Evolutionary conservation across 2,888 invertebrate species (phyloP), one percentile per base, ranked within the genome.

Genomic region (Byasa hedistus): DNA sequence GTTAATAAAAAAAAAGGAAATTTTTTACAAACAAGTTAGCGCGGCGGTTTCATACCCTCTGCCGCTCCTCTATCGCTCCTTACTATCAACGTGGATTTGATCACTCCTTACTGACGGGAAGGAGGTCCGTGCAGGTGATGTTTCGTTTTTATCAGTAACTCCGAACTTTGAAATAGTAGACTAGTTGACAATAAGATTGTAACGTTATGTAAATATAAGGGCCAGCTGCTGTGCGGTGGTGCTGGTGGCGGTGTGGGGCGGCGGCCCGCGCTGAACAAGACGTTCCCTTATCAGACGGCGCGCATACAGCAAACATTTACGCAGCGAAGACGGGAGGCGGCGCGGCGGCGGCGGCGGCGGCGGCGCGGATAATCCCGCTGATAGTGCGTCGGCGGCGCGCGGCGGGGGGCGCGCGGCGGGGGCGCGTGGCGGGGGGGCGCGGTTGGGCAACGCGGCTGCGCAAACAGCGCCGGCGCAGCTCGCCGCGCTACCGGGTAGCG

Each of bases 221-320:
- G n/a, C n/a, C n/a, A n/a, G n/a, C n/a, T n/a, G n/a, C n/a, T n/a
- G n/a, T n/a, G n/a, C n/a, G n/a, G n/a, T n/a, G n/a, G n/a, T n/a
- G n/a, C 60, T 57, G 56, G 52, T 44, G 24, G 24, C 17, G 39
- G 48, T 57, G 64, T 56, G 57, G 27, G 60, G 60, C 32, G 22
- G 21, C 32, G 32, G 57, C 64, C 52, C 60, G 52, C 60, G 64
- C 64, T 68, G 60, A 68, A 64, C 64, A 64, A 68, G 67, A 68
- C 64, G 52, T 68, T 32, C 64, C n/a, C 64, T 73, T 73, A 73
- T 73, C 73, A 69, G 70, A 64, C 64, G 67, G 44, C 69, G 68
- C 57, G 68, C 63, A 66, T 72, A 76, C 71, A 73, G 72, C 75
- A 77, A 82, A 83, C 80, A 82, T 80, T 81, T 80, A 80, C 78